Base-by-base conservation (phyloP, 2,113 vertebrate genomes). In the Empidonax traillii region DNA sequence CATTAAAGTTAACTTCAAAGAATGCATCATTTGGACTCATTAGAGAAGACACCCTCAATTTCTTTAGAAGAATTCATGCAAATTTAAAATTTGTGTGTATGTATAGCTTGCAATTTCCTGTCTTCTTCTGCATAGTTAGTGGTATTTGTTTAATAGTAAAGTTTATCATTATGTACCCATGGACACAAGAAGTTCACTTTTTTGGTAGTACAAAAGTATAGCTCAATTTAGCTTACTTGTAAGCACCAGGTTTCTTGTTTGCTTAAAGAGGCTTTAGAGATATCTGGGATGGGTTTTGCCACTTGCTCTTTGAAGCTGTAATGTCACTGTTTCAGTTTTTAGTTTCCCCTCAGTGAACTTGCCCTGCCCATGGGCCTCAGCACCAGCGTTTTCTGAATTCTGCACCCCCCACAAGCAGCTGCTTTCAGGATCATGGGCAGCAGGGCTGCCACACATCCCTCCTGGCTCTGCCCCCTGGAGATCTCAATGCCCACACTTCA, bases 401-500 rank as follows among this genome's bases (percentile, higher is more conserved):
- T 31, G 17, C 22, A 25, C 79, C 27, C 52, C 1, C 1, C 2
- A 12, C 0, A 4, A 37, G 30, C 4, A 16, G 25, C 58, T 83
- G 66, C 59, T 61, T 9, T 6, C 0, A 1, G 67, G 25, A 33
- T 71, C 3, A 2, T 20, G 28, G 25, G 41, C 22, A 39, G 56
- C 63, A 21, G 35, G 7, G 33, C 39, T 81, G 14, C 27, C 12
- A n/a, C 16, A 10, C 11, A 35, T 31, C 8, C 27, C 41, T 75
- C 22, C 23, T 1, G 4, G 10, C n/a, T 46, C 52, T 68, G n/a
- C 19, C 30, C 30, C 28, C 0, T 0, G 47, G 44, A 56, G 28
- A 15, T 52, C 30, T 77, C 2, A 0, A 20, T 46, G 44, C 20
- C 37, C 0, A 1, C 4, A 1, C 56, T 69, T 65, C 11, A 2